Base-by-base conservation (phyloP, 2,797 vertebrate genomes). In the Emydoidea blandingii region DNA sequence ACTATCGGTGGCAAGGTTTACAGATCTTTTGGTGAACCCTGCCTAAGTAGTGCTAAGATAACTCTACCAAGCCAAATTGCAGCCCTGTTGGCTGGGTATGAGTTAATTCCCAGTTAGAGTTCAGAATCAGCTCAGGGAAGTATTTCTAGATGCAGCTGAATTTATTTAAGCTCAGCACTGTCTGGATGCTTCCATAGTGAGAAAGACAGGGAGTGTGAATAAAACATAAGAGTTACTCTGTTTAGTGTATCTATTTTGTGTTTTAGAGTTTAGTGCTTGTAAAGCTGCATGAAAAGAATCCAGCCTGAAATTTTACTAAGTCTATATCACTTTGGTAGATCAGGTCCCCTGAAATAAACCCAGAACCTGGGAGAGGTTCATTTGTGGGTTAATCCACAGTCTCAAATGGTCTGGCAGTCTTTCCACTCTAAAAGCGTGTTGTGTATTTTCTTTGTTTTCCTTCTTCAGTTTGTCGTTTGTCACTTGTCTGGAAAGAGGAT, bases 401-500 rank as follows among this genome's bases (percentile, higher is more conserved):
- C 29, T 90, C 4, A 27, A 86, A 7, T 72, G 50, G 21, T 34
- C 89, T 52, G 80, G 68, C 44, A 87, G 72, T 62, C 62, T 81
- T 89, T 80, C 9, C 27, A 25, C 50, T 57, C 65, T 21, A 37
- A 72, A 74, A 74, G 37, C 10, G 10, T 44, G 21, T 23, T 41
- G 10, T 86, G 6, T 91, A 8, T 47, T 87, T 87, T 90, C 59
- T 88, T 81, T 91, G 3, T 89, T 96, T 96, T 93, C n/a, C 85
- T 95, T 89, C 81, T 84, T 90, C 65, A 9, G 11, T 89, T 94
- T 88, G 59, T 62, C 6, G 2, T 82, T 83, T 92, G 85, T 94
- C 5, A 78, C 85, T 91, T 95, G 29, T 91, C 82, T 94, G 78
- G 65, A 92, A 91, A 87, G 3, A 81, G 1, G 5, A 25, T 84